A percentile compares a stretch with the other conserved stretches of the same genome.
These are phyloP conservation scores for Taurulus bubalis DNA, from an alignment of 2,113 vertebrate genomes.

Conservation along the genomic window DNA sequence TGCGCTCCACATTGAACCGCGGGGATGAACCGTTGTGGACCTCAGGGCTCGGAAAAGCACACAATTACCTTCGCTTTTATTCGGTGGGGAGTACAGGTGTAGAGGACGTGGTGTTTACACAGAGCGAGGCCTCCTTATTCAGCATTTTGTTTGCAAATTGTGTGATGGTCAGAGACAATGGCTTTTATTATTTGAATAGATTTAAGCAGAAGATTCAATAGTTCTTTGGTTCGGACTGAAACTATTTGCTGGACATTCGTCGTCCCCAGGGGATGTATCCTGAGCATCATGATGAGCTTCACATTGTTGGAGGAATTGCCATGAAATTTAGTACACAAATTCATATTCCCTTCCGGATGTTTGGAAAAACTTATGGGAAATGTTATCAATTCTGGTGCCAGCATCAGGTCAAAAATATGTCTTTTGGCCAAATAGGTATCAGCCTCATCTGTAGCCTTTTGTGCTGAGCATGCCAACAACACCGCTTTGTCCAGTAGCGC, in stretches of 20 bases:
- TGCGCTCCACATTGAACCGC: conserved; percentile 49
- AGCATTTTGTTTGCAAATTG: conserved; percentile 20
- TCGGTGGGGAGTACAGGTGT: conserved; percentile 54
- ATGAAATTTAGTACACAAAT: not conserved
- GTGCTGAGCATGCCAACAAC: not conserved
- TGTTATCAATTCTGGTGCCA: not conserved
- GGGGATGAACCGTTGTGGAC: conserved; percentile 61
- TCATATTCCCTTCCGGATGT: not conserved
- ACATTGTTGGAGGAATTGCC: not conserved
- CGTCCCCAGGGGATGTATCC: not conserved
- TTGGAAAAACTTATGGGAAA: not conserved
- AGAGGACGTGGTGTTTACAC: conserved; percentile 34
- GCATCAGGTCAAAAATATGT: not conserved
- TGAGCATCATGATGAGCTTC: not conserved
- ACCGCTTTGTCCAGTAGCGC: not conserved
- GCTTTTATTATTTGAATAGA: not conserved
- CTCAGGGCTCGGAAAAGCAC: conserved; percentile 56
- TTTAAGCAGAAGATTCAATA: not conserved
- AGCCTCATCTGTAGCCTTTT: too few species aligned
- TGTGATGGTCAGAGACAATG: conserved; percentile 6
- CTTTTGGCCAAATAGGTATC: not conserved
- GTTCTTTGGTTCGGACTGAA: not conserved
- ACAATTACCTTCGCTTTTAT: conserved; percentile 67
- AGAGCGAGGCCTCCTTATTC: conserved; percentile 19
- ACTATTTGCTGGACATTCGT: not conserved